Conservation (phyloP, 2,113 vertebrate genomes). For the Halichoerus grypus region DNA sequence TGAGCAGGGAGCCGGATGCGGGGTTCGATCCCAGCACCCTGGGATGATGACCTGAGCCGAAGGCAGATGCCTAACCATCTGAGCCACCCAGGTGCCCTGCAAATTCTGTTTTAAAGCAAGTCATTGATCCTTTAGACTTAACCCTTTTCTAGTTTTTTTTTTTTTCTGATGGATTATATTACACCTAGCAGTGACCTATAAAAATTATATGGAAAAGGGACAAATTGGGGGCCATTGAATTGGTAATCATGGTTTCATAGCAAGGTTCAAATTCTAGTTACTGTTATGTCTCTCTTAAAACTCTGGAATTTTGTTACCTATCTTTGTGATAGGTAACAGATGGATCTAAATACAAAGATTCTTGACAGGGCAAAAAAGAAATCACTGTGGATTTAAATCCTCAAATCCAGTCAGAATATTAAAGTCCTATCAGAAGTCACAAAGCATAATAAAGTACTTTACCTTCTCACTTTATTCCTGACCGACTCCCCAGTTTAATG, state of each 20-base stretch:
- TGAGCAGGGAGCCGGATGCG: too few species aligned
- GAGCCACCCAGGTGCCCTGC: too few species aligned
- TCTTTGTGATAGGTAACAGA: constrained; percentile 8
- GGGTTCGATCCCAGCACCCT: too few species aligned
- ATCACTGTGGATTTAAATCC: not conserved
- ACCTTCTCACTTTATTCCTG: not conserved
- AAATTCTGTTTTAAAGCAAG: constrained; percentile 44
- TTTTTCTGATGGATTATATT: not conserved
- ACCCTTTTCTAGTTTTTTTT: not conserved
- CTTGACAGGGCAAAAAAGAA: not conserved
- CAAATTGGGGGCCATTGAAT: constrained; percentile 27
- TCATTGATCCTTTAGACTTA: constrained; percentile 22
- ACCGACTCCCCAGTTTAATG: not conserved
- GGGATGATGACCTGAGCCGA: too few species aligned
- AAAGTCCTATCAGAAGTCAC: not conserved
- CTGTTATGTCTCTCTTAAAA: not conserved
- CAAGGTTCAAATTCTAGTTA: not conserved
- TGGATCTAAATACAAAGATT: not conserved
- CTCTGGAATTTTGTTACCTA: not conserved
- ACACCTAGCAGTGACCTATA: not conserved
- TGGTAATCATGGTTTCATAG: constrained; percentile 42
- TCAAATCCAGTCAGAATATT: constrained; percentile 20
- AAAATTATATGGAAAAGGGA: constrained; percentile 7
- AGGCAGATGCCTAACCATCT: too few species aligned
- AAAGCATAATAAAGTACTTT: not conserved